Evolutionary conservation across 2,113 vertebrate genomes (phyloP).

Genomic region (Tragelaphus strepsiceros): DNA sequence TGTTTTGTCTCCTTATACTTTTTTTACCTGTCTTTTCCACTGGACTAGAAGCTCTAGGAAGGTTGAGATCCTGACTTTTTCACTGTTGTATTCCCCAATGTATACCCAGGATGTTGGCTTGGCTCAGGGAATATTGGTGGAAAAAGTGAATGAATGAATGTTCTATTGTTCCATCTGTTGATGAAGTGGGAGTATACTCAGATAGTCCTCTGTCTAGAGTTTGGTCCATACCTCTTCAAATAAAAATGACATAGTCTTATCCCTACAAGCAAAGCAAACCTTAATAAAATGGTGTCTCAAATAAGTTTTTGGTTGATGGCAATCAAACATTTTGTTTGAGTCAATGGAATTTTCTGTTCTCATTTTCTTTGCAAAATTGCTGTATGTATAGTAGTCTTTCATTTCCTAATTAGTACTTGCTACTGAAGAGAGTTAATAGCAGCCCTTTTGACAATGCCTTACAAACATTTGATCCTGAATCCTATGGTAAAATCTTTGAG

Average conservation of each 20-base stretch:
- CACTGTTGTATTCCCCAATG: background rate
- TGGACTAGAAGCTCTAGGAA: background rate
- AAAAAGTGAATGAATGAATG: background rate
- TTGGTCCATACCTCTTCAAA: background rate
- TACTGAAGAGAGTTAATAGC: background rate
- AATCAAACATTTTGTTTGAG: background rate
- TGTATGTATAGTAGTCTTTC: background rate
- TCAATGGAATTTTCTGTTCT: background rate
- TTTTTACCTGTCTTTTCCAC: background rate
- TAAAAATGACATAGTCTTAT: background rate
- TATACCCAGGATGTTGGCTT: background rate
- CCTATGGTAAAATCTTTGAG: background rate
- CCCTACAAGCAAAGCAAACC: background rate
- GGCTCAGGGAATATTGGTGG: background rate
- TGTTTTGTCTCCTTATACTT: background rate
- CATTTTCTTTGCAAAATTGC: background rate
- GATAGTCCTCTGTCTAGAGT: background rate
- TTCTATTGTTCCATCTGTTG: background rate
- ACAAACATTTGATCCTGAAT: background rate
- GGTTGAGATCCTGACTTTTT: background rate
- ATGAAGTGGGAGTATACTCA: background rate
- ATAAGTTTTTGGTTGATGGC: background rate
- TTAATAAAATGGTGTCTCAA: background rate
- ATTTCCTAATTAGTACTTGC: background rate
- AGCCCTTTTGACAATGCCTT: background rate